Percentiles rank a stretch among this genome's conserved stretches.
These are phyloP conservation scores for Sinocyclocheilus rhinocerous DNA, from an alignment of 2,113 vertebrate genomes.

Conservation along the genomic window DNA sequence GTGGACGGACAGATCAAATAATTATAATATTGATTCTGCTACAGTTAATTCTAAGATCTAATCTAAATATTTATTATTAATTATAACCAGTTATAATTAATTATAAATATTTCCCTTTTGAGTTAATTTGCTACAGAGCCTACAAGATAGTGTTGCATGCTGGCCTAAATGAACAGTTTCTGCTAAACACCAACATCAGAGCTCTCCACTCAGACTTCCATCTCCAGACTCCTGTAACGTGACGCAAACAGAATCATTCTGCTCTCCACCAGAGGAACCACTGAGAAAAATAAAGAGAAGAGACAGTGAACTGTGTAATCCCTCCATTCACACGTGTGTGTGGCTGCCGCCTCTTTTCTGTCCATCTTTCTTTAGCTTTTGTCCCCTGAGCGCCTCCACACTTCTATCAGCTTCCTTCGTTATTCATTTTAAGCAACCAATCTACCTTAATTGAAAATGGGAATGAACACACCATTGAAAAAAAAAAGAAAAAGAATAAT, in stretches of 20 bases:
- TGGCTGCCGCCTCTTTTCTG: neutral
- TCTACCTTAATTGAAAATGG: slow-evolving; percentile 68
- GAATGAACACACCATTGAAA: slow-evolving; percentile 64
- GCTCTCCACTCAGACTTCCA: neutral
- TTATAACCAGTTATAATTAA: too few relatives aligned
- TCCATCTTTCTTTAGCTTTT: slow-evolving; percentile 38
- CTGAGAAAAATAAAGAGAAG: slow-evolving; percentile 1
- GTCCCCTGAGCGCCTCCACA: slow-evolving; percentile 39
- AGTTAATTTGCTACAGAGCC: too few relatives aligned
- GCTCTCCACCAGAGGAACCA: slow-evolving; percentile 8
- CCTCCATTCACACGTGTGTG: slow-evolving; percentile 24
- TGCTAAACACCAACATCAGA: neutral
- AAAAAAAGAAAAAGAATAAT: slow-evolving; percentile 60
- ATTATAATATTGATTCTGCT: too few relatives aligned
- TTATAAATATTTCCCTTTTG: too few relatives aligned
- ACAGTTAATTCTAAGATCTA: too few relatives aligned
- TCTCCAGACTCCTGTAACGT: neutral
- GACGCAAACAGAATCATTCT: neutral
- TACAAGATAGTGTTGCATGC: neutral
- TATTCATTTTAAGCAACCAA: slow-evolving; percentile 52
- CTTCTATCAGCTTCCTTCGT: slow-evolving; percentile 18
- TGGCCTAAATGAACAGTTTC: neutral
- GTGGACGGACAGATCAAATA: too few relatives aligned
- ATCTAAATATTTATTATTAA: too few relatives aligned
- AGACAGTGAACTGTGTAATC: slow-evolving; percentile 49